Evolutionary conservation across 23 tunicate genomes (phyloP).

Genomic region (Styela plicata): DNA sequence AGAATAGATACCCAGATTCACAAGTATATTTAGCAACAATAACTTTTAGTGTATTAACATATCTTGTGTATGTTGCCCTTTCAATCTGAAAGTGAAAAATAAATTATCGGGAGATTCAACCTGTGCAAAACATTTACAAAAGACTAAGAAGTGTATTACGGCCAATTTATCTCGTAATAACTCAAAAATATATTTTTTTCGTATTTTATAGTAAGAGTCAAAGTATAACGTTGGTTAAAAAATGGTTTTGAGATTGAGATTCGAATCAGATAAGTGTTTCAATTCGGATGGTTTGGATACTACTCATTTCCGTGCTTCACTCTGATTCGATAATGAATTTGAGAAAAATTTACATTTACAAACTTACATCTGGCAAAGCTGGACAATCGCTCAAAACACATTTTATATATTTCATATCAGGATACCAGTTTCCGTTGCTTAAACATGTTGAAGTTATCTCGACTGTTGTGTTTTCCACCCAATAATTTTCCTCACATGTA

Average conservation of each 20-base stretch:
- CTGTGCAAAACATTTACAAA: too few relatives aligned
- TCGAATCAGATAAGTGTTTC: too few relatives aligned
- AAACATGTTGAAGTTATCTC: slow-evolving; percentile 18
- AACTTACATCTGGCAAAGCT: slow-evolving; percentile 40
- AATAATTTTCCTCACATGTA: slow-evolving; percentile 29
- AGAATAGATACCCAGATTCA: slow-evolving; percentile 22
- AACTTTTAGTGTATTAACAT: slow-evolving; percentile 9
- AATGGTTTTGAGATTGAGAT: too few relatives aligned
- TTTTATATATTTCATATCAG: slow-evolving; percentile 8
- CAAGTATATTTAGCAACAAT: slow-evolving; percentile 50
- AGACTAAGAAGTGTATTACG: too few relatives aligned
- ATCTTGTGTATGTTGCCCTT: slow-evolving; percentile 18
- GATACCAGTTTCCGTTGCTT: slow-evolving; percentile 27
- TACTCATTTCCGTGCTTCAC: too few relatives aligned
- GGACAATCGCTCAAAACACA: slow-evolving; percentile 27
- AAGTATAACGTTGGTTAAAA: too few relatives aligned
- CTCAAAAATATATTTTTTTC: too few relatives aligned
- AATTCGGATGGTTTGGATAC: too few relatives aligned
- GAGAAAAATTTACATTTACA: too few relatives aligned
- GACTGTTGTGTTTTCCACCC: slow-evolving; percentile 10
- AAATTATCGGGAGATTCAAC: too few relatives aligned
- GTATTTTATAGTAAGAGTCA: too few relatives aligned
- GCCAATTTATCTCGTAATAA: too few relatives aligned
- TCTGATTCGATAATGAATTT: not conserved
- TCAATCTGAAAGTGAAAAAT: slow-evolving; percentile 22